Conservation (phyloP, 2,888 invertebrate genomes). For the Apodemia hepburni region DNA sequence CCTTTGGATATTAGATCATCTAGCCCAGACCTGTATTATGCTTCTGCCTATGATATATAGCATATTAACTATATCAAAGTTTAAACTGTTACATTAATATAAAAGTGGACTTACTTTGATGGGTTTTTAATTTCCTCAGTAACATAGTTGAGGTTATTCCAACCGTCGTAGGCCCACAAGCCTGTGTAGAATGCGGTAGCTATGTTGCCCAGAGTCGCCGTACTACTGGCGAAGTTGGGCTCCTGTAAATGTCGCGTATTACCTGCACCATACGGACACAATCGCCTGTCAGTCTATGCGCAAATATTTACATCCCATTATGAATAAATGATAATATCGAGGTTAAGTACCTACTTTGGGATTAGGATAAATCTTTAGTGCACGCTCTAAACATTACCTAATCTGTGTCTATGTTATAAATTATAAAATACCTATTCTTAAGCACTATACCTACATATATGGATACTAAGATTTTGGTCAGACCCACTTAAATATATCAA, state of each 20-base stretch:
- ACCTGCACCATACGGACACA: slow-evolving; percentile 83
- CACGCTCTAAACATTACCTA: no score
- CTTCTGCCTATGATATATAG: no score
- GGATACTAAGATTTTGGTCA: no score
- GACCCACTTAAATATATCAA: no score
- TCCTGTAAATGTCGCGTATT: slow-evolving; percentile 92
- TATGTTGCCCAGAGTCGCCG: slow-evolving; percentile 89
- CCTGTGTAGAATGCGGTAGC: slow-evolving; percentile 97
- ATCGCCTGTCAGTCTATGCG: slow-evolving; percentile 66
- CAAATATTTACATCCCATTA: slow-evolving; percentile 57
- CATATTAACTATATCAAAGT: no score
- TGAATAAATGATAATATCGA: slow-evolving; percentile 34
- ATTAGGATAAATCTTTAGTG: no score
- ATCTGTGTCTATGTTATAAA: no score
- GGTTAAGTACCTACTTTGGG: no score
- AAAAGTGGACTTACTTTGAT: slow-evolving; percentile 82
- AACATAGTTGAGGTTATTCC: slow-evolving; percentile 99
- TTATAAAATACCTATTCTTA: no score
- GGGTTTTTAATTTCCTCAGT: slow-evolving; percentile 99
- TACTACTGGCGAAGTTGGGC: slow-evolving; percentile 87
- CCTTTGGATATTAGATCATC: no score
- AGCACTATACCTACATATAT: no score
- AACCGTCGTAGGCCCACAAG: slow-evolving; percentile 97
- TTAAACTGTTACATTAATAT: not conserved
- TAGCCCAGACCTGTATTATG: no score